A percentile compares a stretch with the other conserved stretches of the same genome.
These are phyloP conservation scores for Bagarius yarrelli DNA, from an alignment of 2,113 vertebrate species.

Conservation along the genomic window DNA sequence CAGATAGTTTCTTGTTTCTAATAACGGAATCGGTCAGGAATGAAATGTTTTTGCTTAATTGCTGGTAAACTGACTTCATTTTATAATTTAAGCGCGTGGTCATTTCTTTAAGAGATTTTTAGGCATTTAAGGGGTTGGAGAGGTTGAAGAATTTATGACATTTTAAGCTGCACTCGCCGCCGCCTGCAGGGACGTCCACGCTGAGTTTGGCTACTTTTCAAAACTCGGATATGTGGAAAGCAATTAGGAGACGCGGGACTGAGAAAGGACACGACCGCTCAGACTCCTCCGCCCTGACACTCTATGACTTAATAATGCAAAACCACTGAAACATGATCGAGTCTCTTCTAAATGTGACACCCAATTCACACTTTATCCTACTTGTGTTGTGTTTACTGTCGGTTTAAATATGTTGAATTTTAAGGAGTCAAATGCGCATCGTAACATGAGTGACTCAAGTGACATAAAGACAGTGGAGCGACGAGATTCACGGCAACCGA, in stretches of 20 bases:
- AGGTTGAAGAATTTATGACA: neutral
- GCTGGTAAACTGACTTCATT: neutral
- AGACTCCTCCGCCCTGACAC: neutral
- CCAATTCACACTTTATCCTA: neutral
- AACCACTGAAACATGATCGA: neutral
- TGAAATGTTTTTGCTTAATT: neutral
- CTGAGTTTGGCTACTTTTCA: neutral
- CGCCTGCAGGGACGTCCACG: neutral
- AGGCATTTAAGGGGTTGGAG: neutral
- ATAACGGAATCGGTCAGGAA: neutral
- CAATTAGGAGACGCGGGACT: neutral
- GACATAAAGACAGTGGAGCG: too few relatives aligned
- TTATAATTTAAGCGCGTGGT: neutral
- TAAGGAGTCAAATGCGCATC: neutral
- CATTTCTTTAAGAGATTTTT: neutral
- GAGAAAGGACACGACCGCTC: neutral
- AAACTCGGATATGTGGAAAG: neutral
- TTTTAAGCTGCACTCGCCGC: neutral
- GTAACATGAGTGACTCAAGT: too few relatives aligned
- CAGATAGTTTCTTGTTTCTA: neutral
- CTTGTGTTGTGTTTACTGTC: neutral
- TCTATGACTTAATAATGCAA: neutral
- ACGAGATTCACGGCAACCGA: too few relatives aligned
- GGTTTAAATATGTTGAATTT: neutral
- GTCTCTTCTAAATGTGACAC: neutral